Conservation (phyloP, 2,888 invertebrate genomes). For the Hydraecia micacea region DNA sequence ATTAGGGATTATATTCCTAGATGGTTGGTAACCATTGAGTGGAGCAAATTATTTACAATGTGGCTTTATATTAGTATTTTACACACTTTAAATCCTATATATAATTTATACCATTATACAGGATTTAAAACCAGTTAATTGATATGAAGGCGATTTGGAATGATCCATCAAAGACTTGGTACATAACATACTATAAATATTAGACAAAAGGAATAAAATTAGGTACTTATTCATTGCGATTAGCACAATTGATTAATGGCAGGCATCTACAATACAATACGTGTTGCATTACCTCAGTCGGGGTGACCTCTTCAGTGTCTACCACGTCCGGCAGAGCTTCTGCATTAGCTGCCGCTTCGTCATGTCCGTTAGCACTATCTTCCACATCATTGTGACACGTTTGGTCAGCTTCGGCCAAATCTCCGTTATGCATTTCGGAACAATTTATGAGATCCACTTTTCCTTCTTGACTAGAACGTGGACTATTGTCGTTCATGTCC, state of each 20-base stretch:
- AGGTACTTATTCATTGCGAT: constrained; percentile 68
- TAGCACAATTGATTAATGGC: constrained; percentile 84
- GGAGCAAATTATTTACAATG: not conserved
- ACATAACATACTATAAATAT: constrained; percentile 41
- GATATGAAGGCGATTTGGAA: constrained; percentile 1
- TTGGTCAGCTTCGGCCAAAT: constrained; percentile 95
- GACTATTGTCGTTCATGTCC: constrained; percentile 78
- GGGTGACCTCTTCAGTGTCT: constrained; percentile 88
- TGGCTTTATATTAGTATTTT: not conserved
- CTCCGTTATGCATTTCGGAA: constrained; percentile 92
- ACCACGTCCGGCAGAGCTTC: constrained; percentile 87
- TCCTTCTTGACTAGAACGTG: constrained; percentile 82
- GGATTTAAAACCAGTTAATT: not conserved
- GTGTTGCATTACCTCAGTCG: constrained; percentile 89
- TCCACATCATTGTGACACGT: constrained; percentile 88
- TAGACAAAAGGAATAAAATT: constrained; percentile 35
- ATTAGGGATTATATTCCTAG: not conserved
- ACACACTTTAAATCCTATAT: constrained; percentile 9
- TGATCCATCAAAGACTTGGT: constrained; percentile 27
- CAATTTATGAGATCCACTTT: constrained; percentile 87
- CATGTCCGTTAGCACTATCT: constrained; percentile 69
- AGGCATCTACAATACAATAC: constrained; percentile 88
- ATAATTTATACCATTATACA: not conserved
- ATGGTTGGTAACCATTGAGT: not conserved
- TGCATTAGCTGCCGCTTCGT: constrained; percentile 74